These are phyloP conservation scores for Chamaetylas fuelleborni DNA, from an alignment of 2,113 vertebrate genomes.

Conservation along the genomic window DNA sequence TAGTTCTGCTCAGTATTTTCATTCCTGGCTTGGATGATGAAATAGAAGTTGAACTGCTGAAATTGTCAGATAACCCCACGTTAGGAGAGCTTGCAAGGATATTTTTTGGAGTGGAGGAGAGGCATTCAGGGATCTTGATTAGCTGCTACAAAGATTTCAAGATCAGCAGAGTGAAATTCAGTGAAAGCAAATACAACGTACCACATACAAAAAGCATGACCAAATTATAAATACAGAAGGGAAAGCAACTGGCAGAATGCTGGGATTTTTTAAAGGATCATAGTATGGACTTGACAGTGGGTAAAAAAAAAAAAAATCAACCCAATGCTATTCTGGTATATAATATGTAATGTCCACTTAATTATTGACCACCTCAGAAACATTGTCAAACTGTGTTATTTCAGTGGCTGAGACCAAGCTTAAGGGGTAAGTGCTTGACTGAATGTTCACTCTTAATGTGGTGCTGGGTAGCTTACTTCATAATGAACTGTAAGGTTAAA, in stretches of 20 bases:
- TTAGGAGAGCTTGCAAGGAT: background rate
- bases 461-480: background rate
- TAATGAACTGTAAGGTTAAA: background rate
- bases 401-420: background rate
- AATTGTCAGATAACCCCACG: background rate
- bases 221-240: background rate
- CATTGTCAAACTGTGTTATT: background rate
- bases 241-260: background rate
- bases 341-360: background rate
- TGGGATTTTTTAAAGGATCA: background rate
- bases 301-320: background rate
- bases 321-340: background rate
- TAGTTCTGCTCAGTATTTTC: background rate
- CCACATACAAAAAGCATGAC: background rate
- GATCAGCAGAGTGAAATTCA: background rate
- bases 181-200: background rate
- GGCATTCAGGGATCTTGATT: background rate
- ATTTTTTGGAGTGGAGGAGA: background rate
- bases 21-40: background rate
- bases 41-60: background rate
- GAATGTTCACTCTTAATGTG: background rate
- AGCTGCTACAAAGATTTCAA: background rate
- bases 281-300: background rate
- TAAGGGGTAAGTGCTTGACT: background rate
- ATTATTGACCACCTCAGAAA: background rate